These are phyloP conservation scores for Aurelia coerulea DNA, from an alignment of 30 jellyfish, hydroid and myxozoan species.

Conservation along the genomic window DNA sequence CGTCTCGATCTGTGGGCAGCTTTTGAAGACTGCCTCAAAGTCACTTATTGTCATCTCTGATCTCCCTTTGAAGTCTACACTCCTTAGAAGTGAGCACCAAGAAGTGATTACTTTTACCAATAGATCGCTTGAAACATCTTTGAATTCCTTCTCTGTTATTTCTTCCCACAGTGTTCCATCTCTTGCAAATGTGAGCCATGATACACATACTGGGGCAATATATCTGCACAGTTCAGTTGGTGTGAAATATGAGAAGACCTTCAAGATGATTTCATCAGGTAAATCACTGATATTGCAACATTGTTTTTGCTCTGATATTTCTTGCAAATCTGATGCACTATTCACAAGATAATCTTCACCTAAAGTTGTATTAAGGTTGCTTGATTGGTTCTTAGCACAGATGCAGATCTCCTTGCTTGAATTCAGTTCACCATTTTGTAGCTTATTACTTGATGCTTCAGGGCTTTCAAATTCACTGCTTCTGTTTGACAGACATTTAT, in stretches of 20 bases:
- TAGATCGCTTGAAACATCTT: constrained; percentile 68
- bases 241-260: constrained; percentile 63
- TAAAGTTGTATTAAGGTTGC: background rate
- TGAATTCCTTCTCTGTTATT: constrained; percentile 62
- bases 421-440: background rate
- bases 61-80: constrained; percentile 69
- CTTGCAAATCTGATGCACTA: too few relatives aligned
- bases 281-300: constrained; percentile 17
- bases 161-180: constrained; percentile 81
- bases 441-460: background rate
- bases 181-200: constrained; percentile 76
- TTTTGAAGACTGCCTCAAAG: constrained; percentile 37
- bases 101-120: constrained; percentile 67
- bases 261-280: constrained; percentile 80
- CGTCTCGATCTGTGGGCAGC: constrained; percentile 65
- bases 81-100: constrained; percentile 74
- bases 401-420: constrained; percentile 62
- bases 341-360: background rate
- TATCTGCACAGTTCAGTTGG: constrained; percentile 82
- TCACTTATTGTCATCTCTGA: constrained; percentile 37
- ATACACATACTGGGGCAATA: constrained; percentile 85
- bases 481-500: constrained; percentile 55
- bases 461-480: constrained; percentile 28
- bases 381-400: constrained; percentile 1
- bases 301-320: background rate